Base-by-base conservation (phyloP, 2,113 vertebrate genomes). In the Megalops atlanticus region DNA sequence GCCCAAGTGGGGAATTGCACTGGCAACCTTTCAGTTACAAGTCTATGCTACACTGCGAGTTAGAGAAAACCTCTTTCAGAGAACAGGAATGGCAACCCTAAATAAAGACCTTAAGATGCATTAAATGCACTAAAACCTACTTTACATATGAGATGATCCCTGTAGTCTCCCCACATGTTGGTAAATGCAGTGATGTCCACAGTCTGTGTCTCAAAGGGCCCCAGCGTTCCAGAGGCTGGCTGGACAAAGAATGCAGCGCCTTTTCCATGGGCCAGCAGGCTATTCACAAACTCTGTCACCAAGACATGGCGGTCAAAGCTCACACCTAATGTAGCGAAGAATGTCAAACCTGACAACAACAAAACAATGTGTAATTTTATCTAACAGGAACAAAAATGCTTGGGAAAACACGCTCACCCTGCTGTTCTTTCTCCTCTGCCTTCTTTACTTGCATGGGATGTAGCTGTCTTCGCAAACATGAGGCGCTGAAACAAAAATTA, bases 111-210 rank as follows among this genome's bases (percentile, higher is more conserved):
- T 77, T 38, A n/a, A n/a, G 10, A 33, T 33, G 41, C 8, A 16
- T 35, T n/a, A 36, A 15, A 68, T 27, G 39, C 1, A 21, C 1
- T 12, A 70, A 27, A 16, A 76, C 92, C 33, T 92, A 98, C 98
- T 93, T 86, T 89, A 85, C 96, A 98, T 82, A 96, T 21, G 58
- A 99, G 96, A 3, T 79, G 77, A 84, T 99, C 98, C 41, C 68
- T 85, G 90, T 99, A 99, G 71, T 96, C 92, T 41, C 98, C 98
- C 98, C 98, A 99, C 96, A 99, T 97, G 88, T 96, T 94, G 24
- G 91, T 95, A 81, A 95, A 96, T 79, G 93, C 96, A 0, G 94
- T 94, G 90, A 99, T 90, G 79, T 94, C 88, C 76, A 99, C 83
- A 31, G 74, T 85, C n/a, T 91, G 90, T 64, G 94, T 89, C 88